Conservation (phyloP, 2,888 invertebrate genomes). For the Halocaridina rubra region DNA sequence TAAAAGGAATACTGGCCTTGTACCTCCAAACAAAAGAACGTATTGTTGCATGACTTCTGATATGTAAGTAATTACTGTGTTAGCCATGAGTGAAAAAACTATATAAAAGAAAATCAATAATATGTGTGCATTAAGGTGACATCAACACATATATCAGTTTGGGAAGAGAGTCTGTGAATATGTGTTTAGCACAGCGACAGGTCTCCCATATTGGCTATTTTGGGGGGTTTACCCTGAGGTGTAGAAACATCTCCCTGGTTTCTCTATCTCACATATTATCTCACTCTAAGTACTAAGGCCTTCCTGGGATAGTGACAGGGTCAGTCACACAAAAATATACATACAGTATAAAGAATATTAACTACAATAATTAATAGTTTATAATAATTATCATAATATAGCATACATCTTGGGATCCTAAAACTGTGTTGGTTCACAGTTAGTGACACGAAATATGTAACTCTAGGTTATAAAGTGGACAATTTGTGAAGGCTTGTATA, state of each 20-base stretch:
- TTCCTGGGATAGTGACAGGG: conserved; percentile 18
- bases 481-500: not conserved
- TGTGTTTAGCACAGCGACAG: conserved; percentile 32
- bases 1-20: too few relatives aligned
- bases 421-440: conserved; percentile 6
- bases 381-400: not conserved
- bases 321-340: conserved; percentile 32
- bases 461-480: not conserved
- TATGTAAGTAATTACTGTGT: not conserved
- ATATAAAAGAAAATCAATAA: too few relatives aligned
- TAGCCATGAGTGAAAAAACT: not conserved
- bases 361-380: not conserved
- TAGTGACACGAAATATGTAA: conserved; percentile 9
- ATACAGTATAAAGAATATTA: not conserved
- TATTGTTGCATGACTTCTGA: not conserved
- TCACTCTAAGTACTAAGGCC: conserved; percentile 45
- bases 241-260: not conserved
- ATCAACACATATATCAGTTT: conserved; percentile 23
- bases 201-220: conserved; percentile 36
- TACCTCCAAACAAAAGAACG: too few relatives aligned
- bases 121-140: too few relatives aligned
- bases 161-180: conserved; percentile 13
- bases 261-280: too few relatives aligned
- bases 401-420: conserved; percentile 15
- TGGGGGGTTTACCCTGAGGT: conserved; percentile 24